These are phyloP conservation scores for Plagodis pulveraria DNA, from an alignment of 2,888 invertebrate genomes.

Conservation along the genomic window DNA sequence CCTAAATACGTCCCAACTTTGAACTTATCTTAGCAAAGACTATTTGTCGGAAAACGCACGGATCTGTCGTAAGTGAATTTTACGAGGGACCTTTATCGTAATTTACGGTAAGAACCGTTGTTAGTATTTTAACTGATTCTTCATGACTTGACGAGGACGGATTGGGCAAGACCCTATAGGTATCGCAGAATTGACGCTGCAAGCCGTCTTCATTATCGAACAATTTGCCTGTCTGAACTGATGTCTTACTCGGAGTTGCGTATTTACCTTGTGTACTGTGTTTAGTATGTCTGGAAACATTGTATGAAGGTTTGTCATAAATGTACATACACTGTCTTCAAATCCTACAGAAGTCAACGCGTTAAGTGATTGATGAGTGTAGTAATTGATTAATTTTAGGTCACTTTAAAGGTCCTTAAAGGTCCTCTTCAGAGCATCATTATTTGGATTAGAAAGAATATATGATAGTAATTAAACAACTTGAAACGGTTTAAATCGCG, in stretches of 20 bases:
- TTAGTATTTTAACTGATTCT: slow-evolving; percentile 45
- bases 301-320: too few species aligned
- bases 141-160: slow-evolving; percentile 39
- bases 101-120: slow-evolving; percentile 42
- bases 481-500: too few species aligned
- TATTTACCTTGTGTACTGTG: too few species aligned
- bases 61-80: slow-evolving; percentile 41
- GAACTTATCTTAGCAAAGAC: slow-evolving; percentile 4
- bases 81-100: slow-evolving; percentile 40
- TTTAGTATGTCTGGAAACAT: too few species aligned
- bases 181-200: neutral
- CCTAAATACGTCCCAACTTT: slow-evolving; percentile 6
- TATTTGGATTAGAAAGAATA: too few species aligned
- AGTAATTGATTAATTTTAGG: too few species aligned
- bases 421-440: too few species aligned
- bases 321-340: too few species aligned
- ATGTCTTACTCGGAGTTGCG: neutral
- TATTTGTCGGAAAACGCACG: slow-evolving; percentile 4
- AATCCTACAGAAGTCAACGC: too few species aligned
- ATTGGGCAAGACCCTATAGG: slow-evolving; percentile 13
- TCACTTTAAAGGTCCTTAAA: too few species aligned
- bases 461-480: too few species aligned
- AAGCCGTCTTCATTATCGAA: slow-evolving; percentile 11
- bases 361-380: too few species aligned
- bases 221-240: slow-evolving; percentile 2